Percentiles rank a stretch among this genome's conserved stretches.
phyloP scores from a whole-genome alignment of 1,140 invertebrate genomes.

The Philotrypesis tridentata region DNA sequence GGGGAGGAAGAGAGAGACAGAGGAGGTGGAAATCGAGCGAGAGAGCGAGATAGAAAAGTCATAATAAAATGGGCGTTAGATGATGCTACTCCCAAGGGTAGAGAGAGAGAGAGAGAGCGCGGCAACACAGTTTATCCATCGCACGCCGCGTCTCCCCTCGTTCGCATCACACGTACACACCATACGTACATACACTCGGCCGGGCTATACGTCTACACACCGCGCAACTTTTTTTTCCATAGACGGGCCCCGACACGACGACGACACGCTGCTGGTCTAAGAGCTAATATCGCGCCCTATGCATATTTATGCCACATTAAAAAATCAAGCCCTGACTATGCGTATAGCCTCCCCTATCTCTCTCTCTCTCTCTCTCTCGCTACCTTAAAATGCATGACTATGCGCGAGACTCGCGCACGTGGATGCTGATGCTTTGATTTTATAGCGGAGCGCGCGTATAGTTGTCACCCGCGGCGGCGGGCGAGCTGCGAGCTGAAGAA shows the following conservation, averaged over 20 bases:
- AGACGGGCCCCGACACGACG: slow-evolving; percentile 51
- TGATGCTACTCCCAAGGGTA: slow-evolving; percentile 67
- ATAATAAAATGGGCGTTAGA: slow-evolving; percentile 73
- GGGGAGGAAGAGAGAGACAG: not conserved
- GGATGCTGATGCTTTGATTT: not conserved
- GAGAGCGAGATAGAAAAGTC: slow-evolving; percentile 59
- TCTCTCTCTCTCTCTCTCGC: not conserved
- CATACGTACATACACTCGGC: slow-evolving; percentile 1
- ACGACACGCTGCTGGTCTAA: slow-evolving; percentile 63
- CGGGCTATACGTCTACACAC: slow-evolving; percentile 17
- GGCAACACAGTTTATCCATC: slow-evolving; percentile 74
- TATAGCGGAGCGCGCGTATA: not conserved
- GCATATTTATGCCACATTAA: slow-evolving; percentile 75
- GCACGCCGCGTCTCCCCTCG: slow-evolving; percentile 47
- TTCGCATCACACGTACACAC: too few relatives aligned
- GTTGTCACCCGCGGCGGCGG: too few relatives aligned
- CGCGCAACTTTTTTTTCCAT: slow-evolving; percentile 54
- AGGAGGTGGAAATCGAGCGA: not conserved
- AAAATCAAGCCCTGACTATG: slow-evolving; percentile 64
- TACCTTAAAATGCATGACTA: not conserved
- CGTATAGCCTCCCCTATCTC: not conserved
- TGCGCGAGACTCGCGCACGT: not conserved
- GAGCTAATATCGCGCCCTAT: slow-evolving; percentile 72
- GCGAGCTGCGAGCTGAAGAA: too few relatives aligned
- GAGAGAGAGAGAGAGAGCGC: too few relatives aligned